phyloP scores from a whole-genome alignment of 2,797 vertebrate species.

The Gambusia yucatana region DNA sequence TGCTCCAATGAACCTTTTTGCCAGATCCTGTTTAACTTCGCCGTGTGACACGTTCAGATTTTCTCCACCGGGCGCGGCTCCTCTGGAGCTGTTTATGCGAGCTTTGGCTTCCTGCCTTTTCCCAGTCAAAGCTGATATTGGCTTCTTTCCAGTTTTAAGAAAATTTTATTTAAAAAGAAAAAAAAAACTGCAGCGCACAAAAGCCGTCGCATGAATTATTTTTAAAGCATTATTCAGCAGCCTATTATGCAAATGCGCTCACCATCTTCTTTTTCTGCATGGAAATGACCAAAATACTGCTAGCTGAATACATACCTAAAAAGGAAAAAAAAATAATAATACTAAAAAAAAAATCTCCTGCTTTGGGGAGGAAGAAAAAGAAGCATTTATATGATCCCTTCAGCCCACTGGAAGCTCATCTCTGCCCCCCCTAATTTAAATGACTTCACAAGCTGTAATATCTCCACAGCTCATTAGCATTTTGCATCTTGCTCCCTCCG shows the following conservation, averaged over 20 bases:
- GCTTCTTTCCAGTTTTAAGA: conserved; percentile 43
- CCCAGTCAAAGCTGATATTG: conserved; percentile 13
- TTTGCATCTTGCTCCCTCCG: conserved; percentile 24
- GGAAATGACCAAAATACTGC: conserved; percentile 39
- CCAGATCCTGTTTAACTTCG: conserved; percentile 4
- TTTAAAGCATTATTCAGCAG: conserved; percentile 19
- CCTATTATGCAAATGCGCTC: conserved; percentile 26
- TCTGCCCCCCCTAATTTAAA: conserved; percentile 28
- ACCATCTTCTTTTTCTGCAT: conserved; percentile 29
- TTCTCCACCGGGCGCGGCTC: background rate
- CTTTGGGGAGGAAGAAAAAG: conserved; percentile 1
- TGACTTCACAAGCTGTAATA: conserved; percentile 34
- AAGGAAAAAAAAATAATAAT: background rate
- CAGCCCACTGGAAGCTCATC: conserved; percentile 29
- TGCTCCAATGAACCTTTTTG: conserved; percentile 7
- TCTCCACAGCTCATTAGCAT: conserved; percentile 46
- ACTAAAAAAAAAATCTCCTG: conserved; percentile 11
- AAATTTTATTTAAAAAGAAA: background rate
- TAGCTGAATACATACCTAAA: conserved; percentile 26
- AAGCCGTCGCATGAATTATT: background rate
- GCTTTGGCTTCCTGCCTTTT: background rate
- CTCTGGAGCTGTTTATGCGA: background rate
- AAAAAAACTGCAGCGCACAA: conserved; percentile 1
- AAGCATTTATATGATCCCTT: conserved; percentile 50
- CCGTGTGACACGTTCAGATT: background rate